Conservation (phyloP, 2,888 invertebrate species). For the Phoenoteleia sp. region DNA sequence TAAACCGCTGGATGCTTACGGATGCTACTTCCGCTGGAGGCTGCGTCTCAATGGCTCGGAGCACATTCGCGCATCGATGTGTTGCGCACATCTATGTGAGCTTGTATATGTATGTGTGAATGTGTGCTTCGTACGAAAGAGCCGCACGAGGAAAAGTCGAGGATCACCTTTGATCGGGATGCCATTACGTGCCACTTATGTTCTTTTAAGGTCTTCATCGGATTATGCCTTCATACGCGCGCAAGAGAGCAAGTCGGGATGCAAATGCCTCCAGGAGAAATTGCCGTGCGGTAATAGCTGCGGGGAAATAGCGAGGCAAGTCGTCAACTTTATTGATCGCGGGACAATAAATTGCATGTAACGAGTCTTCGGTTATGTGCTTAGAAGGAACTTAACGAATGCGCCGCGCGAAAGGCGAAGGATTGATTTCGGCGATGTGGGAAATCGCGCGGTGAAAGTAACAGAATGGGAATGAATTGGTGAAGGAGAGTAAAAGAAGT, state of each 20-base stretch:
- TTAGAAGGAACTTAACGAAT: constrained; percentile 28
- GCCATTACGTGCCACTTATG: constrained; percentile 59
- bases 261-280: constrained; percentile 40
- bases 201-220: constrained; percentile 60
- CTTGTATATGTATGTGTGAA: neutral
- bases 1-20: constrained; percentile 58
- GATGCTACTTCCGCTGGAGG: constrained; percentile 34
- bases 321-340: constrained; percentile 4
- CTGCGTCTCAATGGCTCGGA: constrained; percentile 25
- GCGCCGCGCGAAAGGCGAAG: constrained; percentile 11
- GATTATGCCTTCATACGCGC: constrained; percentile 22
- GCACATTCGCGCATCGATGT: constrained; percentile 17
- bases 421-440: constrained; percentile 30
- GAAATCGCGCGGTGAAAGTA: constrained; percentile 34
- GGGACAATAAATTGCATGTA: constrained; percentile 15
- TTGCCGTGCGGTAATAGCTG: constrained; percentile 5
- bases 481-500: too few species aligned
- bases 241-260: neutral
- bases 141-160: constrained; percentile 34
- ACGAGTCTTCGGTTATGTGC: neutral
- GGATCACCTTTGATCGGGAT: constrained; percentile 38
- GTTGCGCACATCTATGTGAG: neutral
- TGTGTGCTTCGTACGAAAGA: constrained; percentile 1
- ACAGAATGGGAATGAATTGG: too few species aligned
- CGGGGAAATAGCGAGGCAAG: too few species aligned